Conservation (phyloP, 2,797 vertebrate species). For the Gobio occitaniae region DNA sequence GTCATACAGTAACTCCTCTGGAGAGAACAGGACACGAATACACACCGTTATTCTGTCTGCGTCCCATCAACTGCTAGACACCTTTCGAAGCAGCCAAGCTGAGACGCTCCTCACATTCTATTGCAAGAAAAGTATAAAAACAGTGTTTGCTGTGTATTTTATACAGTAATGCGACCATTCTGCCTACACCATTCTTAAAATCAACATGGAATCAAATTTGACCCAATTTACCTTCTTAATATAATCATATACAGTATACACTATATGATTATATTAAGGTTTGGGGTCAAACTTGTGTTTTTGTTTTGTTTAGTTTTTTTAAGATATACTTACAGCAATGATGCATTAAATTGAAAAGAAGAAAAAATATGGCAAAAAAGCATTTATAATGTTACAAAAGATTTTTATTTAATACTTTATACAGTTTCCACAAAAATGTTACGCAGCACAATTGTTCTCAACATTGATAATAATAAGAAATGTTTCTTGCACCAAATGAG, state of each 20-base stretch:
- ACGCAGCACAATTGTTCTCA: neutral
- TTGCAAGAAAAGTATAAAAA: constrained; percentile 78
- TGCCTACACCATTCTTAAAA: neutral
- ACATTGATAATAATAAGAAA: neutral
- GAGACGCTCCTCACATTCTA: constrained; percentile 81
- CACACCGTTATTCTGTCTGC: constrained; percentile 76
- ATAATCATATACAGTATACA: neutral
- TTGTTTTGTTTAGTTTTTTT: neutral
- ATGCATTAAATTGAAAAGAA: too few species aligned
- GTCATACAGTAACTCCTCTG: constrained; percentile 72
- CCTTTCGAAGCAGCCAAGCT: constrained; percentile 79
- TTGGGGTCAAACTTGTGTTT: neutral
- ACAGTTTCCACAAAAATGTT: neutral
- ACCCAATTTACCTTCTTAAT: neutral
- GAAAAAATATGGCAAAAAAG: neutral
- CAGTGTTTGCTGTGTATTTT: neutral
- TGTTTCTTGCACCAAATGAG: neutral
- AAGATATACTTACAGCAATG: neutral
- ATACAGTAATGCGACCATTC: neutral
- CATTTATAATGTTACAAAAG: neutral
- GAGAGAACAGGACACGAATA: constrained; percentile 74
- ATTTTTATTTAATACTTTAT: neutral
- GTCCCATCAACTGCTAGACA: constrained; percentile 76
- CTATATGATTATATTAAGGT: neutral
- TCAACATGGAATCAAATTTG: too few species aligned